Evolutionary conservation across 2,888 invertebrate genomes (phyloP).

Genomic region (Acanthosepion pharaonis): DNA sequence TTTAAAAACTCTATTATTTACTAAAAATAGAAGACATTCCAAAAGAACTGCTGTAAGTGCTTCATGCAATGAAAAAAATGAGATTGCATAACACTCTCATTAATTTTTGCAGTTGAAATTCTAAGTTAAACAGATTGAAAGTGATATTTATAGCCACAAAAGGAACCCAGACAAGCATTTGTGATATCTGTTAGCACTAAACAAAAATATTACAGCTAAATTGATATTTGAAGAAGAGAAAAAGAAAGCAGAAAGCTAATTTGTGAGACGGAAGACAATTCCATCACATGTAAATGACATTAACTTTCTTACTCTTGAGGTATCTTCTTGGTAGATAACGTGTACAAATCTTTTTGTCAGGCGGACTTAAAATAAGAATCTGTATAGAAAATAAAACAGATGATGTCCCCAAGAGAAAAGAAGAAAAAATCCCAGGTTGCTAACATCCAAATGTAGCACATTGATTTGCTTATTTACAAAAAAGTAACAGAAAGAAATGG

Average conservation of each 20-base stretch:
- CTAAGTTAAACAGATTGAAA: not conserved
- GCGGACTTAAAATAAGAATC: not conserved
- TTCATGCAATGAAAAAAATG: not conserved
- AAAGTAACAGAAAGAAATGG: not conserved
- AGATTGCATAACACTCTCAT: not conserved
- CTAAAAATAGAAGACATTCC: not conserved
- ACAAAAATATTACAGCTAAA: not conserved
- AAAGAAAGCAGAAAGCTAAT: not conserved
- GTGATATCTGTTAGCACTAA: not conserved
- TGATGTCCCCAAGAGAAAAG: not conserved
- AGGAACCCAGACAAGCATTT: conserved; percentile 15
- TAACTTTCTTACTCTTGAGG: not conserved
- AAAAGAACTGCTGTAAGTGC: too few relatives aligned
- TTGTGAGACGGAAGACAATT: too few relatives aligned
- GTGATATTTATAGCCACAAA: not conserved
- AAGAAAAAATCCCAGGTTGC: not conserved
- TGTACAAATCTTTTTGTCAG: not conserved
- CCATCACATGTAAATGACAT: too few relatives aligned
- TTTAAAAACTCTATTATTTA: not conserved
- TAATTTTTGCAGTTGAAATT: not conserved
- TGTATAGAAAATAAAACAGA: not conserved
- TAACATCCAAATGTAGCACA: not conserved
- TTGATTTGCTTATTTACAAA: conserved; percentile 33
- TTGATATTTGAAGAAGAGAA: not conserved
- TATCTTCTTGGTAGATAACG: not conserved